These are phyloP conservation scores for Chelonia mydas DNA, from an alignment of 2,797 vertebrate genomes.

Conservation along the genomic window DNA sequence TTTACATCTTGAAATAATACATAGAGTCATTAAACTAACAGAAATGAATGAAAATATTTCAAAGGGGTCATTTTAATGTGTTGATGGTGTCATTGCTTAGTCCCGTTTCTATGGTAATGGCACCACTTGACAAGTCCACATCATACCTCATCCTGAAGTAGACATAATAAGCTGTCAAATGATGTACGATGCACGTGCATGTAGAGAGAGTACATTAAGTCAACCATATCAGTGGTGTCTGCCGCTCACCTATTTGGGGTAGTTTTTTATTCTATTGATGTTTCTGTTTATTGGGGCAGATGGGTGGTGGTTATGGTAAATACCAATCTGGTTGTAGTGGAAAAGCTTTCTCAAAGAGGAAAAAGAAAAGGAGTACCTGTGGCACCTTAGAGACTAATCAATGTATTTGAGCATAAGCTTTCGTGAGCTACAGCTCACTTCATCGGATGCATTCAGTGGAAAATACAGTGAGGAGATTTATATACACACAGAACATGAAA, in stretches of 20 bases:
- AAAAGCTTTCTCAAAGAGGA: background rate
- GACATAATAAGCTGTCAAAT: background rate
- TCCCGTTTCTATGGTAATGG: background rate
- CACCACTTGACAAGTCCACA: background rate
- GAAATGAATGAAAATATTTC: background rate
- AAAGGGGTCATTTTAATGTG: background rate
- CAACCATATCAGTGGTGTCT: background rate
- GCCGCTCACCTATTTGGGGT: background rate
- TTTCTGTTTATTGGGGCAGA: background rate
- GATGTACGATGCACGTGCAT: background rate
- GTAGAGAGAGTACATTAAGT: background rate
- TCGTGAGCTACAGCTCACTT: too few relatives aligned
- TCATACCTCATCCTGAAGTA: background rate
- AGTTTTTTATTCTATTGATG: background rate
- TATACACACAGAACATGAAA: too few relatives aligned
- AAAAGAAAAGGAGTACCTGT: background rate
- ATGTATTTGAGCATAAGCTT: too few relatives aligned
- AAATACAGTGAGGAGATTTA: too few relatives aligned
- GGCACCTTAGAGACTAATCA: too few relatives aligned
- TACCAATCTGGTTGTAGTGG: background rate
- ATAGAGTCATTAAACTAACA: background rate
- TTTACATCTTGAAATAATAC: background rate
- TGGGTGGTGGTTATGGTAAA: background rate
- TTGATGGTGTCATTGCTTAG: background rate
- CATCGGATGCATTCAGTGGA: too few relatives aligned